Evolutionary conservation across 2,797 vertebrate species (phyloP), one percentile per base, ranked within the genome.

Genomic region (Acanthurus lineatus): DNA sequence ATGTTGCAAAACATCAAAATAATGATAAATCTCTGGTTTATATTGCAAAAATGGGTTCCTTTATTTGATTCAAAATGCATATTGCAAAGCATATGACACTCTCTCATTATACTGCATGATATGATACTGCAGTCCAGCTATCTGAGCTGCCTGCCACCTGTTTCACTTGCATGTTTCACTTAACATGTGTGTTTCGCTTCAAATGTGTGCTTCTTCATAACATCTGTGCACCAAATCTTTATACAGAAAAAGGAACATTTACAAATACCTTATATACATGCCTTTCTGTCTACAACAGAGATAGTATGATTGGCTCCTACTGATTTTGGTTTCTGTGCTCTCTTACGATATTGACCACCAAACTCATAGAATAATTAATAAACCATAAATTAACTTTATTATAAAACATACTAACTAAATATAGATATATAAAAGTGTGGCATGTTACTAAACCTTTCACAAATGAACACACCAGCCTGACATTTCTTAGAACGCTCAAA

Each of bases 91-190:
- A 44, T 52, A 75, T 68, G 63, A 63, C 53, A 44, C 38, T 61
- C 22, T 69, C 59, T 58, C 0, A 6, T 73, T 38, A 76, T 5
- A 68, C 52, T 49, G 59, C 22, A 48, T 73, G 48, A 76, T 5
- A 68, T 73, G 48, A 76, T 5, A 68, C 52, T 49, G 54, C 22
- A 48, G 56, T 47, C 12, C 61, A 62, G 57, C 48, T 66, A 74
- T 79, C 35, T 49, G 60, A 83, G 62, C 75, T 59, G 45, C 11
- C 47, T 11, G 73, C 71, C 83, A 83, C 77, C 69, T 79, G 75
- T 76, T 74, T 76, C 25, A 48, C 73, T 63, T 49, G 5, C 17
- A 3, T 53, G 11, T 56, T 62, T 35, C 32, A 35, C 32, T 35
- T 6, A 2, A 35, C 32, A 35, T 35, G 32, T 35, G 32, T 35